Conservation (phyloP, 2,113 vertebrate genomes). For the Pelecanus crispus region DNA sequence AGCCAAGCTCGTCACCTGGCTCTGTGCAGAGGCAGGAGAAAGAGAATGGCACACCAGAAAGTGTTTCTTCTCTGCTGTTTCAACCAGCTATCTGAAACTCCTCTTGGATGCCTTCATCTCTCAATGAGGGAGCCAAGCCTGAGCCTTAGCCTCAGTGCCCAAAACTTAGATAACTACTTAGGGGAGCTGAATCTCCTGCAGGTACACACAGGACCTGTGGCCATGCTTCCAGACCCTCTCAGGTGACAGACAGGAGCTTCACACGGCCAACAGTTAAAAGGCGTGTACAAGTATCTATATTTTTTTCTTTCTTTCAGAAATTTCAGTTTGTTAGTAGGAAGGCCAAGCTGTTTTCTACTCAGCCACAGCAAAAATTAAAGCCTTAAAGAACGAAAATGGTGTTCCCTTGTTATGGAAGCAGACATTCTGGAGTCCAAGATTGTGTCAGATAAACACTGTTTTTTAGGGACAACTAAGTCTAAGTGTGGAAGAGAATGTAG, state of each 20-base stretch:
- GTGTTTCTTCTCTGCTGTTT: background rate
- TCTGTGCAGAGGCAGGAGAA: background rate
- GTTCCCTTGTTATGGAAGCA: background rate
- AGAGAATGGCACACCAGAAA: background rate
- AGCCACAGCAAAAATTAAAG: background rate
- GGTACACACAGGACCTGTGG: background rate
- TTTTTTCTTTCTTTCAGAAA: background rate
- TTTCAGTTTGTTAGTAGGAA: background rate
- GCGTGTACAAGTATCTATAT: background rate
- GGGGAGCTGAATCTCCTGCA: background rate
- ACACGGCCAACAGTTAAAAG: background rate
- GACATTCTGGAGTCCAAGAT: background rate
- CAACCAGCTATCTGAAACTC: background rate
- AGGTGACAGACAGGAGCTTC: background rate
- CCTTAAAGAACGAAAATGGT: background rate
- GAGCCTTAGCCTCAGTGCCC: background rate
- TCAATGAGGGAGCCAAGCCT: background rate
- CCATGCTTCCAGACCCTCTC: background rate
- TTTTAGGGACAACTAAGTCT: background rate
- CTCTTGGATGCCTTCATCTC: background rate
- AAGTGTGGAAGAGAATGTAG: background rate
- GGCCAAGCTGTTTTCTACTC: background rate
- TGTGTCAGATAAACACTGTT: background rate
- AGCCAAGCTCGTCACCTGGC: background rate
- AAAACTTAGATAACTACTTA: background rate